These are phyloP conservation scores for Drosophila atroscutellata DNA, from an alignment of 2,888 invertebrate genomes.

Conservation along the genomic window DNA sequence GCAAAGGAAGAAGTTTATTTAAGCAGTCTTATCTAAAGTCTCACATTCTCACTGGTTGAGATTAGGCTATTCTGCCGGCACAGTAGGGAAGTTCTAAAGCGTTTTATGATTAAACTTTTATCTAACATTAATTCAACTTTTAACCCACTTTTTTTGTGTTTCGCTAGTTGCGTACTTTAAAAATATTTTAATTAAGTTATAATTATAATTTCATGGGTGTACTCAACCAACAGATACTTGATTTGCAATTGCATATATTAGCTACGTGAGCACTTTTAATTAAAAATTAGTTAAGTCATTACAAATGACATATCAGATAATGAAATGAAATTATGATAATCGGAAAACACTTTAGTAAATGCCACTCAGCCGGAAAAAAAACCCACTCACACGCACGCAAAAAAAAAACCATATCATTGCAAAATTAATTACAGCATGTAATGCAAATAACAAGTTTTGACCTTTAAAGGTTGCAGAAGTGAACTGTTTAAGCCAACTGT, in stretches of 20 bases:
- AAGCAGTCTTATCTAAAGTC: background rate
- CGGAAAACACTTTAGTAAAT: background rate
- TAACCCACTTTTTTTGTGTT: background rate
- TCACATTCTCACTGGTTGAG: background rate
- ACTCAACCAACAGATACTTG: conserved; percentile 17
- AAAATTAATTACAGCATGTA: conserved; percentile 24
- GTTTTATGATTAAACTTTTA: background rate
- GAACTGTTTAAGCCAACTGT: conserved; percentile 32
- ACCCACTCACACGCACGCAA: background rate
- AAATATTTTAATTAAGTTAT: background rate
- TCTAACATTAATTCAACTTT: background rate
- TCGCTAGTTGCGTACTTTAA: background rate
- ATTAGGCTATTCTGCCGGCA: background rate
- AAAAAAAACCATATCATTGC: conserved; percentile 11
- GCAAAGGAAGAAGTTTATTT: background rate
- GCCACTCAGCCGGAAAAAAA: conserved; percentile 17
- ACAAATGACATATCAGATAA: conserved; percentile 18
- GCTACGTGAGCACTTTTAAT: conserved; percentile 3
- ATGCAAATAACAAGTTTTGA: conserved; percentile 26
- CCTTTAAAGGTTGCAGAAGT: conserved; percentile 2
- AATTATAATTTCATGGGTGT: background rate
- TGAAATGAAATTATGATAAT: conserved; percentile 5
- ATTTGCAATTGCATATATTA: conserved; percentile 5
- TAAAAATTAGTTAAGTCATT: conserved; percentile 16
- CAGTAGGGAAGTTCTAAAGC: background rate